Conservation (phyloP, 2,113 vertebrate genomes). For the Seriola dumerili region DNA sequence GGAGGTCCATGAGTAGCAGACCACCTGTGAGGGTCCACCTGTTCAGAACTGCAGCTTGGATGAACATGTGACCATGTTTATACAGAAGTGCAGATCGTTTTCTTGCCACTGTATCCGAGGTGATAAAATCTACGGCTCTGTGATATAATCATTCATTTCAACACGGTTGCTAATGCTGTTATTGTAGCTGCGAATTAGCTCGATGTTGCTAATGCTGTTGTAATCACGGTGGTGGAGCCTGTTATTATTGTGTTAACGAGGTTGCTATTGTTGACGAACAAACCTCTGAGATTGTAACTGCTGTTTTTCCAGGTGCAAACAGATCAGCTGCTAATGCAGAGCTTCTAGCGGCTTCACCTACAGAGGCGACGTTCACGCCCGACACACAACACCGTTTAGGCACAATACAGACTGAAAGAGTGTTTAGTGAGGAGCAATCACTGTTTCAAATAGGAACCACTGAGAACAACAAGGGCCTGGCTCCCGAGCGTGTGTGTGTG, state of each 20-base stretch:
- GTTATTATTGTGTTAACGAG: not conserved
- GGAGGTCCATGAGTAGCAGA: no score
- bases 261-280: not conserved
- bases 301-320: slow-evolving; percentile 49
- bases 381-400: slow-evolving; percentile 58
- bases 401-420: slow-evolving; percentile 46
- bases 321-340: slow-evolving; percentile 55
- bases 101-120: no score
- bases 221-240: not conserved
- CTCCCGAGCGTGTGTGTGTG: not conserved
- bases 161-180: not conserved
- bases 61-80: no score
- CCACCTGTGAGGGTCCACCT: no score
- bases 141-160: not conserved
- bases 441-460: slow-evolving; percentile 45
- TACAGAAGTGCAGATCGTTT: no score
- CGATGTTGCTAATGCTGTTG: not conserved
- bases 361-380: slow-evolving; percentile 31
- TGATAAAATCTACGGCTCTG: no score
- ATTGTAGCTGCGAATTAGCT: not conserved
- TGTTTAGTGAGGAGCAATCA: slow-evolving; percentile 46
- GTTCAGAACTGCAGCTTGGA: no score
- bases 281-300: not conserved
- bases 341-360: slow-evolving; percentile 37
- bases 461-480: slow-evolving; percentile 44